These are phyloP conservation scores for Cottoperca gobio DNA, from an alignment of 2,797 vertebrate genomes.

Conservation along the genomic window DNA sequence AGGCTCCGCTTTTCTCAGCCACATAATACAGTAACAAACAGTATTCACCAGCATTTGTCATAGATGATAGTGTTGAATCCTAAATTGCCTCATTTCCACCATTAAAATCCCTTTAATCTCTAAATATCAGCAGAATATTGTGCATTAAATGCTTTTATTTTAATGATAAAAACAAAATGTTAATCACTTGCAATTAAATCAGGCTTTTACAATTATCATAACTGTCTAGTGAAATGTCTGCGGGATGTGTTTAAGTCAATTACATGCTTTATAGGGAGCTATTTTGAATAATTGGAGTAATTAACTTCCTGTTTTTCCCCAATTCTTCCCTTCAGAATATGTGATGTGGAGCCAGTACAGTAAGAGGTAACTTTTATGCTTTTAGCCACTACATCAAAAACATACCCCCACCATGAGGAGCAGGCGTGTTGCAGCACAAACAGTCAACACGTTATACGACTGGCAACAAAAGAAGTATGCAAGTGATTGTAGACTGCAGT, in stretches of 20 bases:
- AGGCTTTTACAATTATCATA: conserved; percentile 36
- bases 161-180: conserved; percentile 14
- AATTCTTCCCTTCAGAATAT: conserved; percentile 47
- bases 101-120: neutral
- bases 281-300: conserved; percentile 56
- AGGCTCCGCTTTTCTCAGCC: neutral
- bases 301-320: conserved; percentile 60
- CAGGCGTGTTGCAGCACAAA: conserved; percentile 41
- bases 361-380: conserved; percentile 52
- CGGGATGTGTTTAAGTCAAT: conserved; percentile 59
- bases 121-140: conserved; percentile 23
- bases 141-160: conserved; percentile 21
- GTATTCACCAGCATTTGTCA: conserved; percentile 8
- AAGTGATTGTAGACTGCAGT: neutral
- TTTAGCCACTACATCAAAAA: conserved; percentile 41
- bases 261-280: conserved; percentile 56
- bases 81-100: conserved; percentile 24
- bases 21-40: neutral
- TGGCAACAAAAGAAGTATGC: neutral
- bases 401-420: conserved; percentile 13
- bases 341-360: conserved; percentile 54
- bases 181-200: conserved; percentile 54
- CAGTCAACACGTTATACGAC: conserved; percentile 8
- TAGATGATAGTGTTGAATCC: conserved; percentile 10
- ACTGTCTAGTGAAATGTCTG: conserved; percentile 51